Percentiles rank a stretch among this genome's conserved stretches.
phyloP scores from a whole-genome alignment of 2,113 vertebrate genomes.

The Xerus inauris region DNA sequence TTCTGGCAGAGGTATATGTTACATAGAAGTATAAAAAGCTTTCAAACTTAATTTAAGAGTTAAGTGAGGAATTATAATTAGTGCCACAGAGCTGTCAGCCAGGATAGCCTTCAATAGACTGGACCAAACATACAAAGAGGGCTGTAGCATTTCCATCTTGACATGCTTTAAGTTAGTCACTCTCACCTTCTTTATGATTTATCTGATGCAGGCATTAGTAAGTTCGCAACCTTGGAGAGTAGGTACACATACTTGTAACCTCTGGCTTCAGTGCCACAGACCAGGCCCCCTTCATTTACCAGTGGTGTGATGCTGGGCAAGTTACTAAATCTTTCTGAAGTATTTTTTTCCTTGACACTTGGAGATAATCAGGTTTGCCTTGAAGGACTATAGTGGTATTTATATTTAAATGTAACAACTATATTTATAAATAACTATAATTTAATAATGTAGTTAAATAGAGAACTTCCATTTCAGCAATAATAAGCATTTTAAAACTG shows the following conservation, averaged over 20 bases:
- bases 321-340: background rate
- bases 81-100: fast-evolving
- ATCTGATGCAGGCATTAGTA: background rate
- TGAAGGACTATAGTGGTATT: background rate
- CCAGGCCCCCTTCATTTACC: background rate
- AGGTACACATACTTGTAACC: background rate
- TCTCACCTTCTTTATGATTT: background rate
- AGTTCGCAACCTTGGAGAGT: background rate
- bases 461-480: background rate
- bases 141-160: no score
- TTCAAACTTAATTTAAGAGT: background rate
- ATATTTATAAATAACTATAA: background rate
- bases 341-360: background rate
- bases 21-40: background rate
- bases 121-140: fast-evolving
- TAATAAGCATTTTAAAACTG: background rate
- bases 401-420: background rate
- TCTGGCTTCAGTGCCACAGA: background rate
- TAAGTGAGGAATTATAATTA: background rate
- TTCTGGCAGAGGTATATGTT: background rate
- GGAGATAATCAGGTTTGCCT: background rate
- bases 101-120: background rate
- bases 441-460: background rate
- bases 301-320: background rate
- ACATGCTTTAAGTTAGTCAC: no score